These are phyloP conservation scores for Machimus atricapillus DNA, from an alignment of 2,888 invertebrate species.

Conservation along the genomic window DNA sequence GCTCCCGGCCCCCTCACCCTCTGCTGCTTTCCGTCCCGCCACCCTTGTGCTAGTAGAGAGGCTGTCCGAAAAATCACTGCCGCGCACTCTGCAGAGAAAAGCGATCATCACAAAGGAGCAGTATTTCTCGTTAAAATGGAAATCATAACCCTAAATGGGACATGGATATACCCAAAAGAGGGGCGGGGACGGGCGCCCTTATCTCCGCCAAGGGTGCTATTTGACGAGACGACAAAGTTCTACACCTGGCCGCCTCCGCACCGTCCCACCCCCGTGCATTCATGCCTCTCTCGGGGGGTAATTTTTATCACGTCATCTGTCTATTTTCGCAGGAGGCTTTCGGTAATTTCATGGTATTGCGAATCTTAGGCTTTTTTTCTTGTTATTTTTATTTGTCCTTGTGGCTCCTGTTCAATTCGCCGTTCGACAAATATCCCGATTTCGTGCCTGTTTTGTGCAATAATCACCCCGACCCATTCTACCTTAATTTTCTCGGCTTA, in stretches of 20 bases:
- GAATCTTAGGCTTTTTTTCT: slow-evolving; percentile 6
- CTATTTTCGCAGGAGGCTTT: slow-evolving; percentile 30
- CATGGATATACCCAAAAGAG: background rate
- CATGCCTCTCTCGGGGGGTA: background rate
- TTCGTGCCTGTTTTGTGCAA: background rate
- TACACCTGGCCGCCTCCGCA: background rate
- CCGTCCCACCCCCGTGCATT: background rate
- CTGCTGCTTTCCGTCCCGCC: background rate
- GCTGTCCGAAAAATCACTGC: background rate
- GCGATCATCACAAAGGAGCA: background rate
- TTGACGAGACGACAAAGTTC: background rate
- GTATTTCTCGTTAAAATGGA: slow-evolving; percentile 14
- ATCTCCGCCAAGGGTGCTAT: background rate
- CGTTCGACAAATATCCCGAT: background rate
- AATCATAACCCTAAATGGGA: slow-evolving; percentile 1
- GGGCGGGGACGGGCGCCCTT: background rate
- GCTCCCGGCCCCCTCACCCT: background rate
- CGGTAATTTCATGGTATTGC: slow-evolving; percentile 29
- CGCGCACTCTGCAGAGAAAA: background rate
- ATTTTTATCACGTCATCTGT: slow-evolving; percentile 23
- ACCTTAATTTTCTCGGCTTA: background rate
- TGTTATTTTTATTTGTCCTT: slow-evolving; percentile 16
- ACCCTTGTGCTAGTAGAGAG: background rate
- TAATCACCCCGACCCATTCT: background rate
- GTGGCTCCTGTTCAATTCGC: background rate